phyloP scores from a whole-genome alignment of 2,888 invertebrate species.

The Silvanus unidentatus region DNA sequence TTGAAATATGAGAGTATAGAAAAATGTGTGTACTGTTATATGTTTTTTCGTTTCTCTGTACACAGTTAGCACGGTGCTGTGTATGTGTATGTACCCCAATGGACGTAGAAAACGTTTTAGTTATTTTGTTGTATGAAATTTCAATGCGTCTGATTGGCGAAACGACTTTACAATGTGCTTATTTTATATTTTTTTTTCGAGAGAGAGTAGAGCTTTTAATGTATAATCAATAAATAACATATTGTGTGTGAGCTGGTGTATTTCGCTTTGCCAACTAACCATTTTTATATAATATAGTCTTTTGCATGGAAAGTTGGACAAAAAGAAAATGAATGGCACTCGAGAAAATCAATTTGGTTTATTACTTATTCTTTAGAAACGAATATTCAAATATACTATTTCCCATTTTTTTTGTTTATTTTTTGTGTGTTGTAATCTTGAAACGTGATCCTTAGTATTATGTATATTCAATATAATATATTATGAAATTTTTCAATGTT shows the following conservation, averaged over 20 bases:
- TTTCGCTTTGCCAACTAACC: constrained; percentile 25
- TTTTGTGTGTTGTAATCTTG: too few species aligned
- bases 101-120: constrained; percentile 30
- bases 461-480: too few species aligned
- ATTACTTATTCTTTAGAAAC: too few species aligned
- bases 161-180: constrained; percentile 44
- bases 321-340: too few species aligned
- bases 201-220: constrained; percentile 30
- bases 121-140: constrained; percentile 39
- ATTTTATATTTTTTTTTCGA: constrained; percentile 36
- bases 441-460: too few species aligned
- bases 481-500: too few species aligned
- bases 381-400: too few species aligned
- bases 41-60: constrained; percentile 20
- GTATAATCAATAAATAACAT: constrained; percentile 43
- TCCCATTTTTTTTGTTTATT: too few species aligned
- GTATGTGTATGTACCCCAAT: constrained; percentile 24
- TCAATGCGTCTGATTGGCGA: constrained; percentile 41
- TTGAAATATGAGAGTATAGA: constrained; percentile 48
- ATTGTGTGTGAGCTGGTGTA: constrained; percentile 32
- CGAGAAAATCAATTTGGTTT: too few species aligned
- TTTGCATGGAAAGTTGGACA: too few species aligned
- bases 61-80: too few species aligned
- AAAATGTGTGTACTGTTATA: constrained; percentile 27
- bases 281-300: neutral